A percentile compares a stretch with the other conserved stretches of the same genome.
These are phyloP conservation scores for Drosophila sulfurigaster DNA, from an alignment of 1,140 invertebrate species.

Conservation along the genomic window DNA sequence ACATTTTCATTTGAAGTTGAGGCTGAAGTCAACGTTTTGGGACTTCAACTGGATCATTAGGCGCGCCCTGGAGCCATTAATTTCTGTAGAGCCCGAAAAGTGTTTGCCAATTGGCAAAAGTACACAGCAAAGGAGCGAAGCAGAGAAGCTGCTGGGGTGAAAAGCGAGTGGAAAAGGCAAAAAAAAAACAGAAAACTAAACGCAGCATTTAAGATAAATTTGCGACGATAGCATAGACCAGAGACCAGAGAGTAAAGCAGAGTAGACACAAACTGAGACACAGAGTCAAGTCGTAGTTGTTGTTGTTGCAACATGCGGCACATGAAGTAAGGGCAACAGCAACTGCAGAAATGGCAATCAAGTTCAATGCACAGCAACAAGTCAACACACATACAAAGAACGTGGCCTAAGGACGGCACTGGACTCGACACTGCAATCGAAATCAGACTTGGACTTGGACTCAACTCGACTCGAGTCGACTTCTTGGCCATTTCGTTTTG, in stretches of 20 bases:
- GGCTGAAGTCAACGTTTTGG: constrained; percentile 36
- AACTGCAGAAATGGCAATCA: constrained; percentile 65
- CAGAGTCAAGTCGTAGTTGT: not conserved
- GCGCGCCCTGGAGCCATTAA: constrained; percentile 74
- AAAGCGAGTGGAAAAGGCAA: constrained; percentile 3
- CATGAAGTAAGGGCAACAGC: constrained; percentile 23
- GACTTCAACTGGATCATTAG: constrained; percentile 68
- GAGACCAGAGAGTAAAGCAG: not conserved
- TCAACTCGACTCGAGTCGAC: constrained; percentile 1
- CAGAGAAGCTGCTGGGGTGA: constrained; percentile 27
- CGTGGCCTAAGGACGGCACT: constrained; percentile 23
- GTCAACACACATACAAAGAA: constrained; percentile 33
- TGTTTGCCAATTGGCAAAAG: constrained; percentile 66
- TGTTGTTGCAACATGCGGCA: constrained; percentile 14
- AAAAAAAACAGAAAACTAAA: constrained; percentile 54
- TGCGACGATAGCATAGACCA: constrained; percentile 63
- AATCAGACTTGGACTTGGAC: not conserved
- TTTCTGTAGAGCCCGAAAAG: constrained; percentile 69
- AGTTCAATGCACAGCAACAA: constrained; percentile 81
- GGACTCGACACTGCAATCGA: constrained; percentile 3
- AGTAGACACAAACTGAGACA: constrained; percentile 15
- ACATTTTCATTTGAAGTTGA: constrained; percentile 71
- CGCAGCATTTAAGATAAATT: constrained; percentile 82
- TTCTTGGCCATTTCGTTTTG: constrained; percentile 50
- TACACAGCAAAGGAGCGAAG: no score